Conservation (phyloP, 2,797 vertebrate genomes). For the Scarus forsteni region DNA sequence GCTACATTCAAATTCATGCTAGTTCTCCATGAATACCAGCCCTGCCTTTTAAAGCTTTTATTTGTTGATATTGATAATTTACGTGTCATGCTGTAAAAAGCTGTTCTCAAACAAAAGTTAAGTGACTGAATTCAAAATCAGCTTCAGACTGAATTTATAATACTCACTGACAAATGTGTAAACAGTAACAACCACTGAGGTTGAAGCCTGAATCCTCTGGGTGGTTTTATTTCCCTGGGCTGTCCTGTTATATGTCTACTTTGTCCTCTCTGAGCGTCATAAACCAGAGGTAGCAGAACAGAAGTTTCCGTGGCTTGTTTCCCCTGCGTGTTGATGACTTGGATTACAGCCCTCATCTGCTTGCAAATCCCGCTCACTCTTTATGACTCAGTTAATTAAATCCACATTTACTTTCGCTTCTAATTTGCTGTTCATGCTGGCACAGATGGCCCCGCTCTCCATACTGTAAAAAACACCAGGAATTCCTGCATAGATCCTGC, state of each 20-base stretch:
- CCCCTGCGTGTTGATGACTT: constrained; percentile 76
- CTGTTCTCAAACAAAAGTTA: no score
- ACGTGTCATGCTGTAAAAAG: no score
- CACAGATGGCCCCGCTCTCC: constrained; percentile 58
- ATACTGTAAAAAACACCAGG: constrained; percentile 56
- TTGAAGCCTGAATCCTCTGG: neutral
- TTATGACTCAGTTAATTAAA: constrained; percentile 85
- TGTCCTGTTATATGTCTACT: neutral
- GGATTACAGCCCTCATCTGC: constrained; percentile 70
- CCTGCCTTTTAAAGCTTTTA: no score
- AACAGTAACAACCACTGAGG: neutral
- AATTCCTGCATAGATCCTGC: constrained; percentile 28
- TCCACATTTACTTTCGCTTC: constrained; percentile 75
- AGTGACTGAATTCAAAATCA: no score
- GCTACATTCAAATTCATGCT: no score
- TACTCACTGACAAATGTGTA: neutral
- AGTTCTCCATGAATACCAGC: no score
- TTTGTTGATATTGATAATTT: no score
- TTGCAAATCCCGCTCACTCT: constrained; percentile 72
- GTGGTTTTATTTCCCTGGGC: neutral
- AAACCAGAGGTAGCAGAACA: constrained; percentile 42
- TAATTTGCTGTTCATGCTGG: constrained; percentile 64
- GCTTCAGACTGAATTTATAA: no score
- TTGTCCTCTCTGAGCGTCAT: constrained; percentile 47
- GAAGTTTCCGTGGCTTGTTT: constrained; percentile 38